Percentiles rank a stretch among this genome's conserved stretches.
phyloP scores from a whole-genome alignment of 2,888 invertebrate species.

The Barypeithes pellucidus region DNA sequence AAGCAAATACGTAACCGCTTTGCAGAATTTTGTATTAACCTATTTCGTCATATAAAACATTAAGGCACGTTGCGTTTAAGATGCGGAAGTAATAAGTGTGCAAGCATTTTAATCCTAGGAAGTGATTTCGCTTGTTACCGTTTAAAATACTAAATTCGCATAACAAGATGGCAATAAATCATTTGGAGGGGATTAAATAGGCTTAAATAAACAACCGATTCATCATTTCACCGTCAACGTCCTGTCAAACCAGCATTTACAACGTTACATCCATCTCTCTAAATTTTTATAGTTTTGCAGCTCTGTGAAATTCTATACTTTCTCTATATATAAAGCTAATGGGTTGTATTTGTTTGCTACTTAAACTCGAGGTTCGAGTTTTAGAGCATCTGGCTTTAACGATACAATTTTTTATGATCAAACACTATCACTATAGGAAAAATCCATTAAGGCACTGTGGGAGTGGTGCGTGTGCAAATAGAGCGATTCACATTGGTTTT shows the following conservation, averaged over 20 bases:
- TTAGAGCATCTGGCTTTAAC: no score
- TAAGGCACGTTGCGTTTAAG: not conserved
- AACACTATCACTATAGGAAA: no score
- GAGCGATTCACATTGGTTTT: no score
- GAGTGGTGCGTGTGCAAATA: no score
- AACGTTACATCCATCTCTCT: not conserved
- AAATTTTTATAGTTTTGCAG: not conserved
- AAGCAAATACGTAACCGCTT: no score
- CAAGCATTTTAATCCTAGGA: not conserved
- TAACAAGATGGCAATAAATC: conserved; percentile 21
- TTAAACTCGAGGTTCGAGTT: no score
- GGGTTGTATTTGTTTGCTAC: no score
- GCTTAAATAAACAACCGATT: conserved; percentile 19
- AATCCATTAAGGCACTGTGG: no score
- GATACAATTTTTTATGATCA: no score
- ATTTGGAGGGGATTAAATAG: conserved; percentile 3
- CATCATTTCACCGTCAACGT: conserved; percentile 16
- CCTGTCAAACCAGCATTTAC: not conserved
- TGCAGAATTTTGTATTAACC: no score
- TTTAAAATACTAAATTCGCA: conserved; percentile 13
- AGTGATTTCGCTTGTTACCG: conserved; percentile 10
- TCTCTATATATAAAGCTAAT: not conserved
- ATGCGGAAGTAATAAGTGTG: not conserved
- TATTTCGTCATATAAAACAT: not conserved
- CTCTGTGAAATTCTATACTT: not conserved